Base-by-base conservation (phyloP, 1,140 invertebrate genomes). In the Danaus plexippus region DNA sequence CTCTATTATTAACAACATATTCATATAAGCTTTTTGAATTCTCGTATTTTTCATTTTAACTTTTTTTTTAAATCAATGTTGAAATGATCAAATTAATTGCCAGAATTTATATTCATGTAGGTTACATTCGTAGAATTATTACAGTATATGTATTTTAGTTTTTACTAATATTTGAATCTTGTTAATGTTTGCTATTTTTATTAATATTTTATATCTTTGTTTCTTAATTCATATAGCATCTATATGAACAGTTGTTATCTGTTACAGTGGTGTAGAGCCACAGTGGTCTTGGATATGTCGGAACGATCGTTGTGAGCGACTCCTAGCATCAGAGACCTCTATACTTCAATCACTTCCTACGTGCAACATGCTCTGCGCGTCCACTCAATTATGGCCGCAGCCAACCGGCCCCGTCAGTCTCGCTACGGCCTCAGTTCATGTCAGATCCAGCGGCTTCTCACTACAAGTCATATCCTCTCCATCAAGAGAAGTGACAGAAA, bases 331-430 rank as follows among this genome's bases (percentile, higher is more conserved):
- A 1, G 80, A 86, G 50, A 66, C 75, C 0, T 57, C 63, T 2
- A 58, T 71, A 12, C 64, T 82, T n/a, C 83, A 84, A 57, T 89
- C 88, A 7, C 73, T 89, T 41, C 73, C 73, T 5, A 89, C 89
- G 11, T 89, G 89, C 80, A 89, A 89, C 69, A 90, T 90, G 89
- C 73, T 89, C 11, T 90, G 89, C 64, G 85, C 88, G 15, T 88
- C 87, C n/a, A 88, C 88, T 5, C 88, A 89, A 63, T 74, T 90
- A 13, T 90, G 89, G 89, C 88, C 89, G 11, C 87, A 89, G 62
- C 88, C 89, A 40, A 89, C 88, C 0, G 89, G 88, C 0, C 83
- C 88, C 5, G 86, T 88, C 41, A 88, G 82, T 52, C 70, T 89
- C 2, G 88, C 87, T 52, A 87, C 85, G 13, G 77, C 76, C 40